Base-by-base conservation (phyloP, 2,888 invertebrate genomes). In the Schrankia costaestrigalis region DNA sequence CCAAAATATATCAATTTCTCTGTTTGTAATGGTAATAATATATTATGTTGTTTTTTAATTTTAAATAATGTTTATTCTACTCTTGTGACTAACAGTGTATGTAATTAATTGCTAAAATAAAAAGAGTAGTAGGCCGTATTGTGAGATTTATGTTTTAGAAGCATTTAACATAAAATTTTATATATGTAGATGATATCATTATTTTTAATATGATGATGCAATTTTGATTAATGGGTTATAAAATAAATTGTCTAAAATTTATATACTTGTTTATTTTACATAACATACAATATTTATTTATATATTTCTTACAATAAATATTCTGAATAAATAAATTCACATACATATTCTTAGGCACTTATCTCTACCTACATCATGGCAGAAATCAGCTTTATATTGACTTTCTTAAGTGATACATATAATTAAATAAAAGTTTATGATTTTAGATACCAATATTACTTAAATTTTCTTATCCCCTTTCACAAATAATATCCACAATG, bases 401-500 rank as follows among this genome's bases (percentile, higher is more conserved):
- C n/a, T n/a, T n/a, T n/a, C n/a, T n/a, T n/a, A n/a, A n/a, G n/a
- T n/a, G n/a, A n/a, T n/a, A n/a, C n/a, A n/a, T n/a, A n/a, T n/a
- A n/a, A n/a, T n/a, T n/a, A n/a, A n/a, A n/a, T n/a, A n/a, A n/a
- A n/a, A n/a, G n/a, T n/a, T n/a, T n/a, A n/a, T n/a, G n/a, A n/a
- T n/a, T n/a, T n/a, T n/a, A n/a, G n/a, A n/a, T n/a, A n/a, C n/a
- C n/a, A 23, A 10, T 7, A 4, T 7, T 7, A 26, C 2, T 26
- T 10, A 4, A 17, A 10, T 13, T 26, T 13, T 9, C 10, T 18
- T 18, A 92, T 40, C 92, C 92, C 68, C 94, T 90, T 83, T 97
- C 96, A 79, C 96, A 96, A 67, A 97, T 95, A 39, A 95, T 94
- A 74, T 97, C 96, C 14, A 97, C 96, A 40, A 98, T 96, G 78